Conservation (phyloP, 2,888 invertebrate species). For the Troides helena region DNA sequence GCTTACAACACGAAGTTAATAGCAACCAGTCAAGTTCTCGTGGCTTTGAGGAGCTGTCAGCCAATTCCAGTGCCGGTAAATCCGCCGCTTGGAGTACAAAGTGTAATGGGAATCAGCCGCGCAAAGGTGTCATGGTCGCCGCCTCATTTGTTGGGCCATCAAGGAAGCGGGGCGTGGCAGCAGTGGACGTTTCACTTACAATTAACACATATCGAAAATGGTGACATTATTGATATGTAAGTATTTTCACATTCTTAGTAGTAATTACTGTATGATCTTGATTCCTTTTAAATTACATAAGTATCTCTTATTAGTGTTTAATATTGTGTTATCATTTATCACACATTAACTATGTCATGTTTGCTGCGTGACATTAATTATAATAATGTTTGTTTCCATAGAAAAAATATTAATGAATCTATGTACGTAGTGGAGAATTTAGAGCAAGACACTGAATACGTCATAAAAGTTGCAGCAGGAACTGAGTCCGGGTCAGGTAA, state of each 20-base stretch:
- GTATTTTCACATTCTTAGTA: slow-evolving; percentile 31
- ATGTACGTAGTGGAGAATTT: slow-evolving; percentile 84
- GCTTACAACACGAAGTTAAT: slow-evolving; percentile 63
- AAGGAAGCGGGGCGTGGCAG: slow-evolving; percentile 84
- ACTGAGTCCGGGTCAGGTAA: slow-evolving; percentile 84
- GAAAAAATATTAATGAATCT: slow-evolving; percentile 78
- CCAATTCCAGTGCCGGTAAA: slow-evolving; percentile 89
- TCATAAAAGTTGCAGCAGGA: slow-evolving; percentile 89
- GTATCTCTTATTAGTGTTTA: too few species aligned
- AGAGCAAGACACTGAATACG: slow-evolving; percentile 87
- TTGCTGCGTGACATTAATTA: neutral
- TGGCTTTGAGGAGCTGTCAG: slow-evolving; percentile 85
- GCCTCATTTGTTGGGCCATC: slow-evolving; percentile 87
- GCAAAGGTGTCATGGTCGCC: slow-evolving; percentile 91
- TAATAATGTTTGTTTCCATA: slow-evolving; percentile 41
- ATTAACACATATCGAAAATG: slow-evolving; percentile 75
- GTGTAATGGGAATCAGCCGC: slow-evolving; percentile 86
- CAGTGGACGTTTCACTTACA: slow-evolving; percentile 90
- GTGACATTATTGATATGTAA: slow-evolving; percentile 60
- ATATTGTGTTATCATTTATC: too few species aligned
- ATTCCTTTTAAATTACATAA: neutral
- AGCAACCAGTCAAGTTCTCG: slow-evolving; percentile 65
- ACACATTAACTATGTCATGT: too few species aligned
- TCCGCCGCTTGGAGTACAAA: slow-evolving; percentile 89
- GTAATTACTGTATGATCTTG: neutral